Conservation (phyloP, 2,113 vertebrate genomes). For the Phyllostomus discolor region DNA sequence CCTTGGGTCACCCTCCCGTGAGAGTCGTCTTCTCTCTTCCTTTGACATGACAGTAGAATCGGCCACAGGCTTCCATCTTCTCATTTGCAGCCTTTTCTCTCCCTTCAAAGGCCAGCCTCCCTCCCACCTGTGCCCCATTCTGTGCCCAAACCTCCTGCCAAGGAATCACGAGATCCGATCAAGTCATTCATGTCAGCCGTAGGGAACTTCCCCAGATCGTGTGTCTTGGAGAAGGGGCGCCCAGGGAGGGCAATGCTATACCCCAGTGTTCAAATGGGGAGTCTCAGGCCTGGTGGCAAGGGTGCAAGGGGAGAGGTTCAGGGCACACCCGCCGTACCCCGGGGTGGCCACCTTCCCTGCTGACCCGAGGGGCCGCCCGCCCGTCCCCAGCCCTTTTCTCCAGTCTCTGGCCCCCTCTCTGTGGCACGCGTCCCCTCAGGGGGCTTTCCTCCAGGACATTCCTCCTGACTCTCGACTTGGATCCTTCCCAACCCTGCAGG, state of each 20-base stretch:
- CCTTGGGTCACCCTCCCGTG: no score
- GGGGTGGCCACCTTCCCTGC: background rate
- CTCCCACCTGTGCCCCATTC: no score
- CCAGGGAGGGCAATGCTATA: background rate
- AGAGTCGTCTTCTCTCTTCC: background rate
- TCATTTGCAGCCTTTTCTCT: background rate
- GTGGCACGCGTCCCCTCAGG: no score
- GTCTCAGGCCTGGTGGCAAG: background rate
- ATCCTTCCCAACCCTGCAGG: background rate
- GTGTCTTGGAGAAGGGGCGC: background rate
- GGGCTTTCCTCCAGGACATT: background rate
- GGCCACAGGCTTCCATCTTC: background rate
- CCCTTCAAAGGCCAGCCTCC: background rate
- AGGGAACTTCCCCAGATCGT: background rate
- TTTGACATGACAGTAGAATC: background rate
- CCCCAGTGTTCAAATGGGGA: background rate
- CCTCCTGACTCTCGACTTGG: background rate
- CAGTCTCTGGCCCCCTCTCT: background rate
- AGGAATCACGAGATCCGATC: background rate
- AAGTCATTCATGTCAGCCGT: background rate
- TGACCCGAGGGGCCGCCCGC: no score
- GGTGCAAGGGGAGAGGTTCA: background rate
- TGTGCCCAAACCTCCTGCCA: background rate
- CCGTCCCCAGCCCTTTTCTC: background rate
- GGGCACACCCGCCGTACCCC: rapidly evolving